phyloP scores from a whole-genome alignment of 2,113 vertebrate species.

The Fulica atra region DNA sequence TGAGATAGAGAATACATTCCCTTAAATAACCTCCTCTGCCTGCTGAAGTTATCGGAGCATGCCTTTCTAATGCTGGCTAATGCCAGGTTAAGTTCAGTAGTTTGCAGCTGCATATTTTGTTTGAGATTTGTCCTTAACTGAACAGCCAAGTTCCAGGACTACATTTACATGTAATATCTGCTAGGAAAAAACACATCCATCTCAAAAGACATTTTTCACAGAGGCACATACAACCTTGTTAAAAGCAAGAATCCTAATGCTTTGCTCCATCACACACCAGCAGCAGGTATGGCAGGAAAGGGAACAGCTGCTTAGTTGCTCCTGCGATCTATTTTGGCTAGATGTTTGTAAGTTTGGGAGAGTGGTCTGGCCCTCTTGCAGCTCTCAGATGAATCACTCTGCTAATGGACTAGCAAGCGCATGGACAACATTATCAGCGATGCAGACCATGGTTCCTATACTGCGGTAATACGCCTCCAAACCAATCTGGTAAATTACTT shows the following conservation, averaged over 20 bases:
- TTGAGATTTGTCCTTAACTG: neutral
- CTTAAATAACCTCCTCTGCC: conserved; percentile 37
- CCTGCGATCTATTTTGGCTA: conserved; percentile 31
- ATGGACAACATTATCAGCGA: conserved; percentile 63
- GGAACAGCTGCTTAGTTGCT: conserved; percentile 22
- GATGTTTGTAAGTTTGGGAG: conserved; percentile 23
- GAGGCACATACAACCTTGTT: conserved; percentile 21
- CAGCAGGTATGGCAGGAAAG: neutral
- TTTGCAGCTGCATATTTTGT: conserved; percentile 4
- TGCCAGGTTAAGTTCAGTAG: conserved; percentile 35
- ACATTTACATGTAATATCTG: neutral
- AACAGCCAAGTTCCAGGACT: neutral
- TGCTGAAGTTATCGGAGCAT: conserved; percentile 12
- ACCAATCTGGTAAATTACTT: conserved; percentile 71
- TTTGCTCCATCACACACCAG: neutral
- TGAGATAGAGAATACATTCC: conserved; percentile 4
- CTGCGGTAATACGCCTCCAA: conserved; percentile 59
- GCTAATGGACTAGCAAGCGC: conserved; percentile 73
- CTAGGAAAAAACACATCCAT: neutral
- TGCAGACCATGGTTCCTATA: conserved; percentile 45
- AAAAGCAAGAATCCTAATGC: neutral
- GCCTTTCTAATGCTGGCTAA: conserved; percentile 35
- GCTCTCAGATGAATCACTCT: conserved; percentile 65
- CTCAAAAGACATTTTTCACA: conserved; percentile 24
- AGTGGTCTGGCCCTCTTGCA: conserved; percentile 10